These are phyloP conservation scores for Drosophila ananassae DNA, from an alignment of 1,140 invertebrate species.

Conservation along the genomic window DNA sequence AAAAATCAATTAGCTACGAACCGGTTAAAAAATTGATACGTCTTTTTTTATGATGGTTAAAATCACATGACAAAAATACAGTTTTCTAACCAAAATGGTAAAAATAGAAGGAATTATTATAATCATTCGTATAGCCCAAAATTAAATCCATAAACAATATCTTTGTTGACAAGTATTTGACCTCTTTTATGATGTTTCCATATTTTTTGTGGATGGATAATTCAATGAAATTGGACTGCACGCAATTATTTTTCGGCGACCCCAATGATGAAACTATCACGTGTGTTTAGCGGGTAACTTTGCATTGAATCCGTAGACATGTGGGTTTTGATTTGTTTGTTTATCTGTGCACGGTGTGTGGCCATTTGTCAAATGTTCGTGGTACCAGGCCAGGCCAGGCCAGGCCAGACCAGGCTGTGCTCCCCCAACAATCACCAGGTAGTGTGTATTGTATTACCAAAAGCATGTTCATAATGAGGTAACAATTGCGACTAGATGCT, in stretches of 20 bases:
- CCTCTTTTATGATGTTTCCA: conserved; percentile 27
- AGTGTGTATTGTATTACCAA: conserved; percentile 45
- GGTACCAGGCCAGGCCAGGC: not conserved
- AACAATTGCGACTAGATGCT: conserved; percentile 31
- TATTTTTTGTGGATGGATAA: conserved; percentile 15
- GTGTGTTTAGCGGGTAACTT: conserved; percentile 30
- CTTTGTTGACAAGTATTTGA: conserved; percentile 32
- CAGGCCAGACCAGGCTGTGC: not conserved
- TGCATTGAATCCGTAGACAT: conserved; percentile 11
- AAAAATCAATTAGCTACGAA: conserved; percentile 13
- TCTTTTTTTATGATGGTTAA: conserved; percentile 15
- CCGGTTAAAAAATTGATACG: conserved; percentile 26
- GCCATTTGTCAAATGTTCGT: conserved; percentile 33
- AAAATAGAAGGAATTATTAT: not conserved
- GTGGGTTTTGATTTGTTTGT: conserved; percentile 40
- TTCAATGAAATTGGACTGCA: conserved; percentile 45
- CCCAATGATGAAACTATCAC: conserved; percentile 54
- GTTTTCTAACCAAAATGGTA: conserved; percentile 9
- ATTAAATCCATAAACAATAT: not conserved
- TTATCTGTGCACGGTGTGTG: conserved; percentile 32
- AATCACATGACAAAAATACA: conserved; percentile 14
- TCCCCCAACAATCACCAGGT: conserved; percentile 9
- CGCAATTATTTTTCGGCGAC: conserved; percentile 48
- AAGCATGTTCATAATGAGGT: conserved; percentile 44
- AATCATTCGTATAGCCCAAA: not conserved